Evolutionary conservation across 64 coral and sea anemone species (phyloP), one percentile per base, ranked within the genome.

Genomic region (Exaiptasia diaphana): DNA sequence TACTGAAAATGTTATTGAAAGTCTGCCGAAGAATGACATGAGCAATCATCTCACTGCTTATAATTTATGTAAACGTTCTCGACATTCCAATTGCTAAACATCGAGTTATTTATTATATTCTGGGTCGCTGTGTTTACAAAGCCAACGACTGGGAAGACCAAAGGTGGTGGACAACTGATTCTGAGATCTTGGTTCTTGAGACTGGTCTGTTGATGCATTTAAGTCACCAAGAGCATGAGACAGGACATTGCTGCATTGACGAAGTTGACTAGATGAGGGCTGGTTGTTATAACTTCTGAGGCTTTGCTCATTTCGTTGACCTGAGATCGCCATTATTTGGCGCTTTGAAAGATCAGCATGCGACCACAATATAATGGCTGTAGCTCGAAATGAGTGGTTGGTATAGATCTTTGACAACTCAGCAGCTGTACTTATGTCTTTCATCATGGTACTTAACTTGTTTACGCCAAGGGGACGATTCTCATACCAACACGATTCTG

Each of bases 301-400:
- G 23, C 50, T 53, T 22, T 53, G 50, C 50, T 53, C 70, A 28
- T 1, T 74, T 44, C 41, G 41, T 27, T 50, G 40, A 24, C 70
- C 70, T 44, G 70, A 74, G 29, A 74, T 44, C 44, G 24, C 29
- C 70, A 74, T 74, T 6, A 74, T 74, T 44, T 74, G 70, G 29
- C 41, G 36, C n/a, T 40, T 0, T 44, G 70, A 41, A 20, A 74
- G 70, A 41, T 41, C 70, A 74, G 70, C 39, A 20, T 53, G 15
- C 23, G 67, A 34, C 67, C 67, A 70, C 67, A 70, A 41, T 28
- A 35, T 70, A 38, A 70, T 70, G 13, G 30, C 28, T 7, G 67
- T 70, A 32, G 67, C 67, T 41, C 25, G 32, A 35, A 70, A 26
- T 21, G 28, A 38, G 28, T 70, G 67, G 67, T 70, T 70, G 39